phyloP scores from a whole-genome alignment of 2,797 vertebrate species.

The Pogoniulus pusillus region DNA sequence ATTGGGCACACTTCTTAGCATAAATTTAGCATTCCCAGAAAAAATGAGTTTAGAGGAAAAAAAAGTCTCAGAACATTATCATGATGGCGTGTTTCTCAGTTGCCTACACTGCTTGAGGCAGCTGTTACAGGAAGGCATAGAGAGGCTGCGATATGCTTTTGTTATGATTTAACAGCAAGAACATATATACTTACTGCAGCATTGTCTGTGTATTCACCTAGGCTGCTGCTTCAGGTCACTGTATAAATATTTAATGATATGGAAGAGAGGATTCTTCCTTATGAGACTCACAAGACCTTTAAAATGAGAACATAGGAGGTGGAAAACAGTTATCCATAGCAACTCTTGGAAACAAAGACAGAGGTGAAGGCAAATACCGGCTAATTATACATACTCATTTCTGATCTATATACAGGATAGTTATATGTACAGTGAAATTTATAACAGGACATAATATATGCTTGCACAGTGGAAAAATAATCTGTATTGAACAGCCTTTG shows the following conservation, averaged over 20 bases:
- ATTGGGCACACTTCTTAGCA: neutral
- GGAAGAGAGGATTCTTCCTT: neutral
- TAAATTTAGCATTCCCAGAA: neutral
- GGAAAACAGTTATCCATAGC: conserved; percentile 33
- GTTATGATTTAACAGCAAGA: neutral
- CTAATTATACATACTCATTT: conserved; percentile 55
- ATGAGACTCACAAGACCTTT: neutral
- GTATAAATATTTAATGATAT: neutral
- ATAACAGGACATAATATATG: conserved; percentile 47
- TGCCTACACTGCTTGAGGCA: neutral
- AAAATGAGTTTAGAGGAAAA: neutral
- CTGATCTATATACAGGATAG: conserved; percentile 40
- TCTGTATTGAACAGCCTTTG: conserved; percentile 10
- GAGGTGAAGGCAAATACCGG: conserved; percentile 40
- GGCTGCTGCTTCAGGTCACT: neutral
- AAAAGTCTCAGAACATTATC: neutral
- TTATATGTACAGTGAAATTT: conserved; percentile 13
- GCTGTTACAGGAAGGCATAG: neutral
- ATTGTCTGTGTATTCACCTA: neutral
- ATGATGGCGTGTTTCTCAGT: neutral
- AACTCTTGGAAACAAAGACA: conserved; percentile 55
- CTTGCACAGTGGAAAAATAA: conserved; percentile 6
- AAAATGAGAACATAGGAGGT: conserved; percentile 15
- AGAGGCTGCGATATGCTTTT: neutral
- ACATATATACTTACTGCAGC: neutral